Base-by-base conservation (phyloP, 2,888 invertebrate species). In the Leptinotarsa juncta region DNA sequence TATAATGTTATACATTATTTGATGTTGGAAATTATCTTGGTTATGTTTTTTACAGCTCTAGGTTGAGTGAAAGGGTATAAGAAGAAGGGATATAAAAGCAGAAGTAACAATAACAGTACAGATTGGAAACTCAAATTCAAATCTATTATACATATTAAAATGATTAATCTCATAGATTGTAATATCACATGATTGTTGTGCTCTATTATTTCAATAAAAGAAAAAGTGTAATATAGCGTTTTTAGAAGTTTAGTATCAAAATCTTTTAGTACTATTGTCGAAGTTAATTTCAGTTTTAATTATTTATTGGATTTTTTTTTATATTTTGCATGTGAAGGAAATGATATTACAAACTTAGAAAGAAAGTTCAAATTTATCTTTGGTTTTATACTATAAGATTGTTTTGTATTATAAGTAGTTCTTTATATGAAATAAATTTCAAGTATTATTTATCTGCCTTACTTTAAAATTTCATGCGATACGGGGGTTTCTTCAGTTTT, bases 141-240 rank as follows among this genome's bases (percentile, higher is more conserved):
- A 78, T 78, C 81, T 80, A 81, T 79, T 80, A 83, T 82, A 83
- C 80, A 83, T 81, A 83, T 81, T 81, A 83, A 82, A 82, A 85
- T 81, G 80, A 84, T 84, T 84, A 84, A 85, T 84, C 84, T 83
- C 81, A 83, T 86, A 86, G 86, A 84, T 84, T 85, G 84, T 87
- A 85, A 84, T 81, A 82, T 85, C 85, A 84, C 84, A 81, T 86
- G 84, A 85, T 83, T 86, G 86, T 87, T 86, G 86, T 86, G 86
- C 85, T 85, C 83, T 83, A 84, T 84, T 81, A 83, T 83, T 83
- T 82, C 82, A 82, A 82, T 82, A 53, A 70, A 48, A 42, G 42
- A 10, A 42, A 70, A 62, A 62, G 42, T 62, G 62, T 62, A 62
- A 62, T 62, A 62, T 62, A 42, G 62, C 26, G 42, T 62, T 62